Evolutionary conservation across 2,113 vertebrate genomes (phyloP), one percentile per base, ranked within the genome.

Genomic region (Pelobates fuscus): DNA sequence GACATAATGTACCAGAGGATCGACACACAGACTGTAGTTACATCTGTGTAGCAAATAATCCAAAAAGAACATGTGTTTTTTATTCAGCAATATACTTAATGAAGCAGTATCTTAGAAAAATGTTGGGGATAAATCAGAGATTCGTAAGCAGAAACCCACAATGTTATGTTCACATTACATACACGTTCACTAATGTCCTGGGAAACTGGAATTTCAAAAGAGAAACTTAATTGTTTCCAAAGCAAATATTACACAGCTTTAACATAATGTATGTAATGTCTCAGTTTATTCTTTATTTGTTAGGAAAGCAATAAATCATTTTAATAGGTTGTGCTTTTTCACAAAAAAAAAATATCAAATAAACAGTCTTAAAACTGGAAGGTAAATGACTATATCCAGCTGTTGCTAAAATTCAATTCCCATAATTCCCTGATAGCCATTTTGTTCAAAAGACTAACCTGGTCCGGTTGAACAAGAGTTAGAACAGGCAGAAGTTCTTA

Each of bases 61-160:
- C 58, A 71, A 46, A 27, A n/a, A 46, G 32, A 20, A 61, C 55
- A 60, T 60, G 25, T 71, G 57, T 26, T 71, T 71, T 44, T 61
- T 27, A 61, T 71, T 71, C 41, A 46, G 69, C 8, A 46, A 61
- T 29, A 46, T 37, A 61, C 37, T 61, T 61, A 60, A 60, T 70
- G 30, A 44, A 59, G 7, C n/a, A 26, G 17, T 46, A 49, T 66
- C 64, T 49, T 66, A 44, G 23, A 66, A 62, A 66, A 65, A 65
- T 65, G 62, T 65, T 65, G 23, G n/a, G 20, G 63, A 43, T 41
- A 65, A 24, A 70, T 68, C 27, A 68, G 49, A 29, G 26, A 37
- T 27, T 57, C 29, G 27, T 26, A 32, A 55, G 46, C 46, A 68
- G n/a, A 68, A 55, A 68, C 46, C 66, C 49, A 68, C 49, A 57